These are phyloP conservation scores for Nemoura dubitans DNA, from an alignment of 2,888 invertebrate species.

Conservation along the genomic window DNA sequence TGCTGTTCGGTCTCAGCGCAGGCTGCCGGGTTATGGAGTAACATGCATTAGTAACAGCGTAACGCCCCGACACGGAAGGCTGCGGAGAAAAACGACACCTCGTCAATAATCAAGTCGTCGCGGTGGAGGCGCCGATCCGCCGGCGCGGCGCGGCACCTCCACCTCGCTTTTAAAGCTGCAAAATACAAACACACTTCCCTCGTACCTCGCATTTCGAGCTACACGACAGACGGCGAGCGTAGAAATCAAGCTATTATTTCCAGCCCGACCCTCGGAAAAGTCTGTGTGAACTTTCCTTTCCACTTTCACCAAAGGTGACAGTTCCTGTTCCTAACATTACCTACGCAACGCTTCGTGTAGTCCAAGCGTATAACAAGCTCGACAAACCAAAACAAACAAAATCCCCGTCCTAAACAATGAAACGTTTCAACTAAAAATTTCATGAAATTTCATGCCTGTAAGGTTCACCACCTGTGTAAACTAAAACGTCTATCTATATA, in stretches of 20 bases:
- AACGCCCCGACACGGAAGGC: background rate
- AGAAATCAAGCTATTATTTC: background rate
- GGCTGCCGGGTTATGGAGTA: background rate
- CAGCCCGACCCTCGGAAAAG: background rate
- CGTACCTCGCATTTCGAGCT: no score
- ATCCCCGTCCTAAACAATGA: background rate
- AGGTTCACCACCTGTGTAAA: conserved; percentile 4
- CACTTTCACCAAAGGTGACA: background rate
- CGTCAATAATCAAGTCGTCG: background rate
- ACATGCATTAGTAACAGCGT: background rate
- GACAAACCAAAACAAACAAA: background rate
- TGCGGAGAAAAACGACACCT: background rate
- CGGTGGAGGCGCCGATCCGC: conserved; percentile 12
- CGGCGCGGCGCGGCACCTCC: background rate
- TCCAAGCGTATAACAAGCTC: background rate
- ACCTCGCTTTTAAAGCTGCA: no score
- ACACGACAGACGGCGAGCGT: background rate
- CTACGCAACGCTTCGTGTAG: background rate
- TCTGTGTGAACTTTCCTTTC: background rate
- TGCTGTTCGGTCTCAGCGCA: background rate
- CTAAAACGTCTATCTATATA: background rate
- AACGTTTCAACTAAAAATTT: background rate
- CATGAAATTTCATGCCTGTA: background rate
- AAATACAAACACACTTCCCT: no score
- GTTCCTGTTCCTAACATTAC: background rate